Evolutionary conservation across 2,888 invertebrate species (phyloP).

Genomic region (Orgyia antiqua): DNA sequence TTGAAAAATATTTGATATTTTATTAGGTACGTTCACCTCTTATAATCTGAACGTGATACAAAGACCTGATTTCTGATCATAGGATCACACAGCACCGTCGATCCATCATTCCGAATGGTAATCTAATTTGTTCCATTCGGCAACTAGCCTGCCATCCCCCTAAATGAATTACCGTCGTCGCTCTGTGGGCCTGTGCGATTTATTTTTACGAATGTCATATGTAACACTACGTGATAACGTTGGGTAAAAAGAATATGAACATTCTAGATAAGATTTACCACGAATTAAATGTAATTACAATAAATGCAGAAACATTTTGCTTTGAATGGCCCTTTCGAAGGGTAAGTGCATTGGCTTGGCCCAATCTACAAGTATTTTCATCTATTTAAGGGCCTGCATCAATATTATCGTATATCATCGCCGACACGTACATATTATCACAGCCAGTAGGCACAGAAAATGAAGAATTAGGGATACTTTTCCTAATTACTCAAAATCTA

Average conservation of each 20-base stretch:
- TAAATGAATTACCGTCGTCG: slow-evolving; percentile 61
- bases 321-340: no score
- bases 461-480: no score
- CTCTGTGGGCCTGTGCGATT: slow-evolving; percentile 48
- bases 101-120: slow-evolving; percentile 69
- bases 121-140: slow-evolving; percentile 65
- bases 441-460: no score
- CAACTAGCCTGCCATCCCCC: slow-evolving; percentile 40
- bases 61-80: slow-evolving; percentile 38
- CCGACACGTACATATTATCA: no score
- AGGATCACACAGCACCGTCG: slow-evolving; percentile 29
- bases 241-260: not conserved
- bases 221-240: slow-evolving; percentile 9
- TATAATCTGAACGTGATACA: slow-evolving; percentile 13
- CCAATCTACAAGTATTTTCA: no score
- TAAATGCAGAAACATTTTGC: no score
- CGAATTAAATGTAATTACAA: not conserved
- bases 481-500: no score
- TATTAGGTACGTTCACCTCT: no score
- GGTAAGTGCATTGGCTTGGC: no score
- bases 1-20: no score
- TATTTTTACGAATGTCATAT: slow-evolving; percentile 37
- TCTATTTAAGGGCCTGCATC: no score
- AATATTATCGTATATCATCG: no score
- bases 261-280: not conserved